Conservation (phyloP, 2,888 invertebrate species). For the Ectemnius lituratus region DNA sequence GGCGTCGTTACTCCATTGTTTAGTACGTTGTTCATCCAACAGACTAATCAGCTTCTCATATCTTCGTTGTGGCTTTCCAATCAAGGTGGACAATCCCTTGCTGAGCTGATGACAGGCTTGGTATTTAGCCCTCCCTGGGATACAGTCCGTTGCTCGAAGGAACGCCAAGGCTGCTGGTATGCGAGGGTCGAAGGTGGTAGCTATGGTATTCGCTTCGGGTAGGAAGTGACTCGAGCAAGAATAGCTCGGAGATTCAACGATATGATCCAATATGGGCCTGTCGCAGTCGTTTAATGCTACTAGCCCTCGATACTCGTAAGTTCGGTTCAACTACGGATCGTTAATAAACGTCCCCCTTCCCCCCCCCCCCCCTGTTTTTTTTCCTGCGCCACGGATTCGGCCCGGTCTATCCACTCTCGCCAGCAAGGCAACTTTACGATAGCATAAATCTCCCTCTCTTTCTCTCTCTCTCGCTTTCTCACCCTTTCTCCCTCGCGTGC, state of each 20-base stretch:
- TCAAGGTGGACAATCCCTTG: constrained; percentile 35
- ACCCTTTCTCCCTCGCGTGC: no score
- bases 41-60: constrained; percentile 52
- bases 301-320: neutral
- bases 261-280: constrained; percentile 20
- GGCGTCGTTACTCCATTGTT: constrained; percentile 42
- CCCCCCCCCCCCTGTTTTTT: no score
- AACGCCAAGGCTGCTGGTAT: neutral
- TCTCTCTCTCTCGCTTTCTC: no score
- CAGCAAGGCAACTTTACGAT: neutral
- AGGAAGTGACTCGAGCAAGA: neutral
- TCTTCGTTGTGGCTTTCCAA: constrained; percentile 43
- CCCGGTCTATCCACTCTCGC: neutral
- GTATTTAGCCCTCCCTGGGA: constrained; percentile 26
- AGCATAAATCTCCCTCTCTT: neutral
- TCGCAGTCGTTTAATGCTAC: constrained; percentile 8
- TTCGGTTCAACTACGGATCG: neutral
- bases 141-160: constrained; percentile 20
- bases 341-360: constrained; percentile 4
- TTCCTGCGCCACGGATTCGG: neutral
- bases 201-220: no score
- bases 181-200: neutral
- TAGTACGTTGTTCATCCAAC: constrained; percentile 36
- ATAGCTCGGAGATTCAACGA: constrained; percentile 21
- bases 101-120: constrained; percentile 1